These are phyloP conservation scores for Didymodactylos carnosus DNA, from an alignment of 2,888 invertebrate species.

Conservation along the genomic window DNA sequence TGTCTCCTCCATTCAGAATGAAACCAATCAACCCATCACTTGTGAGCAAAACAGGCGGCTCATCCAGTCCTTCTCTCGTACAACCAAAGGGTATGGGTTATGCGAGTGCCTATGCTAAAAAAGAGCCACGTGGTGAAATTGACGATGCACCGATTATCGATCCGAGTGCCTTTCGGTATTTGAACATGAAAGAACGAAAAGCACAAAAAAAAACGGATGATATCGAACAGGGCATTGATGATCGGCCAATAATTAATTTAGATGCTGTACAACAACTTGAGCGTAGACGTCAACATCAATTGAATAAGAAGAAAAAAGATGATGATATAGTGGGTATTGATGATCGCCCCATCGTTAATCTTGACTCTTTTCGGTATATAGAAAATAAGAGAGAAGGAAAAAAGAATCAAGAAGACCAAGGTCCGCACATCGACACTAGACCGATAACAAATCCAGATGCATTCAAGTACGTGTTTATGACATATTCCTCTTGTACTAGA, in stretches of 20 bases:
- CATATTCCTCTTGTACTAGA: background rate
- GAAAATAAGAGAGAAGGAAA: background rate
- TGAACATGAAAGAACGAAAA: background rate
- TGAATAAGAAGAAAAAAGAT: background rate
- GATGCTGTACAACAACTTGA: constrained; percentile 11
- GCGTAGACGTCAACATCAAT: background rate
- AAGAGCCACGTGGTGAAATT: background rate
- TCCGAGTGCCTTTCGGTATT: background rate
- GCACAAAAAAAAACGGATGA: background rate
- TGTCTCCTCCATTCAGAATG: background rate
- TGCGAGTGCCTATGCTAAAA: background rate
- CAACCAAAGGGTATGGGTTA: too few species aligned
- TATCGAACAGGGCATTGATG: background rate
- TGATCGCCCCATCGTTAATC: constrained; percentile 4
- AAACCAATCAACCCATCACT: background rate
- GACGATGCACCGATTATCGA: background rate
- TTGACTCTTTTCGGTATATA: constrained; percentile 3
- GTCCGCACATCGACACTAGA: background rate
- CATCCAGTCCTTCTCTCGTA: too few species aligned
- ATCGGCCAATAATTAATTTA: constrained; percentile 5
- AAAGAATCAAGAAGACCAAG: background rate
- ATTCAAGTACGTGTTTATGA: background rate
- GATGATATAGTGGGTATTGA: constrained; percentile 6
- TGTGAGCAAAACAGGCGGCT: too few species aligned
- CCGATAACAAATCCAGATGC: constrained; percentile 5